Base-by-base conservation (phyloP, 2,888 invertebrate genomes). In the Abscondita cerata region DNA sequence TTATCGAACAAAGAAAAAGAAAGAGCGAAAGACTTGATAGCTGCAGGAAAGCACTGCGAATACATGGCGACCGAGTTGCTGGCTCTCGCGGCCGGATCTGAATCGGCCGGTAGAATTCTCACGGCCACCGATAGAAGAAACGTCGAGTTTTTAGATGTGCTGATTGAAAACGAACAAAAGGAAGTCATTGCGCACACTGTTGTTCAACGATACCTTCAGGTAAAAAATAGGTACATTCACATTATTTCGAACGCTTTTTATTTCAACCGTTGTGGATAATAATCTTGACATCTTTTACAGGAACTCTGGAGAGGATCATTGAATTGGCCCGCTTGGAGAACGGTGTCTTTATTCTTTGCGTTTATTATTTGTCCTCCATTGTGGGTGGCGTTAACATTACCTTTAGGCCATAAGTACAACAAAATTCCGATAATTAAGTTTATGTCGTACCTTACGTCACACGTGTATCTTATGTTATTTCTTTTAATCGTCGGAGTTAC, bases 341-440 rank as follows among this genome's bases (percentile, higher is more conserved):
- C 95, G 74, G 88, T 98, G 80, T 86, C 97, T 68, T 88, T 99
- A 76, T 92, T 99, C 81, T 87, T 97, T 75, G 88, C 92, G 70
- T 95, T 98, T 79, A 89, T 98, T 75, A 83, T 96, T 55, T 95
- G 95, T 77, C 99, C 99, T 36, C 95, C 98, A 4, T 90, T 98
- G 31, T 99, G 98, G 98, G 84, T 98, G 70, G 90, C 93, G 51
- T 95, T 98, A 80, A 96, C 97, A 66, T 88, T 98, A 77, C 98
- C 98, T 52, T 83, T 97, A 76, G 95, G 95, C 40, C 96, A 96
- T 83, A 93, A 93, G 81, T 96, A 93, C 83, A 95, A 96, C 85
- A 95, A 97, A 85, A 95, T 98, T 75, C 99, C 99, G 60, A 98
- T 99, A 77, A 97, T 99, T 77, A 99, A 99, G 83, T 99, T 99